Evolutionary conservation across 2,888 invertebrate species (phyloP).

Genomic region (Tineola bisselliella): DNA sequence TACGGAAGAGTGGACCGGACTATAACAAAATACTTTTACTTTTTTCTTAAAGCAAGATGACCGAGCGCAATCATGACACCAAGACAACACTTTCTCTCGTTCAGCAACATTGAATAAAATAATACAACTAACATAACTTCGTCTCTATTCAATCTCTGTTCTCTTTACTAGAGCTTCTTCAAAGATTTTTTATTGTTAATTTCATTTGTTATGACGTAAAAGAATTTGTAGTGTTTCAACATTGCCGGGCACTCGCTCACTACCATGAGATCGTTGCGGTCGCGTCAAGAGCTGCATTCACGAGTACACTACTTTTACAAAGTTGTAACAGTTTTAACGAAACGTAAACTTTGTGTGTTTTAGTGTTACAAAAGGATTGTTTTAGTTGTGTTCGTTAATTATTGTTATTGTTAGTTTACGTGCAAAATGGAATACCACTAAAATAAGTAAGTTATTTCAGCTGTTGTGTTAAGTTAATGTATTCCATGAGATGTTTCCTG

Average conservation of each 20-base stretch:
- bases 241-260: constrained; percentile 42
- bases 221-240: constrained; percentile 39
- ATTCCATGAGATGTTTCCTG: not conserved
- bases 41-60: constrained; percentile 3
- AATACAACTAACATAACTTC: not conserved
- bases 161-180: constrained; percentile 35
- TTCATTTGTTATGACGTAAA: constrained; percentile 15
- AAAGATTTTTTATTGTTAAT: constrained; percentile 15
- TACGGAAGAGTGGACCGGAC: not conserved
- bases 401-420: not conserved
- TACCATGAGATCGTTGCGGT: constrained; percentile 45
- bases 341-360: not conserved
- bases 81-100: not conserved
- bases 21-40: constrained; percentile 1
- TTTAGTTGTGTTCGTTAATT: not conserved
- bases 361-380: not conserved
- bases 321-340: not conserved
- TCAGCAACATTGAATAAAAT: constrained; percentile 6
- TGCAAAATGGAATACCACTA: not conserved
- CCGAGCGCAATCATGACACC: constrained; percentile 1
- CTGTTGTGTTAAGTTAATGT: not conserved
- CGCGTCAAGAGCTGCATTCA: constrained; percentile 25
- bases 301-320: not conserved
- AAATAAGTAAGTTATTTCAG: not conserved
- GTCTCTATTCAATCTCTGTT: not conserved